Evolutionary conservation across 2,113 vertebrate genomes (phyloP), one percentile per base, ranked within the genome.

Genomic region (Pollachius pollachius): DNA sequence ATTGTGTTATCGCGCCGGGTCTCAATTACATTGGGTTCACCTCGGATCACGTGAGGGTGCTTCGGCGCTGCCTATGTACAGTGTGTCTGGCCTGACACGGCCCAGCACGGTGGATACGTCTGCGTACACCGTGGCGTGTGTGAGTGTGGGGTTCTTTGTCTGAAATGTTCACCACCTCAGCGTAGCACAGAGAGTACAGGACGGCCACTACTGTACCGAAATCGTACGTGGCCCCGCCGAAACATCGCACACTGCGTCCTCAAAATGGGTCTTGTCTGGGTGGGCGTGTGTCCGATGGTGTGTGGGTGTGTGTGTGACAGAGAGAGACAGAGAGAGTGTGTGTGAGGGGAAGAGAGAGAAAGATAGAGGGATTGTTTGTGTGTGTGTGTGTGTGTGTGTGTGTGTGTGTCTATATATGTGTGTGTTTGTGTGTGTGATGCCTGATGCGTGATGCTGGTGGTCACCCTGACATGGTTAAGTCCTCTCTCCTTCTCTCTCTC

Each of bases 381-480:
- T 67, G 18, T 41, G 21, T 48, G 7, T 67, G 16, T 52, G 34
- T 7, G 30, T 5, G 30, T 34, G 30, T 34, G 30, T 34, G 16
- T 57, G 34, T 62, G 16, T 15, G 25, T 72, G 59, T 68, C 1
- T 64, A 30, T 18, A 23, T 66, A 16, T 65, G 8, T 34, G 15
- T 64, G 17, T 75, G 30, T 3, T 5, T 11, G 62, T 18, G 62
- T 18, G 15, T 18, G 30, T 62, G 41, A 15, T 62, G 21, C 18
- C 23, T 62, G 54, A n/a, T 57, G 54, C 54, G 7, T 16, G 16
- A 13, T 54, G 52, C 54, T 21, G 30, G 61, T 77, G 18, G 70
- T 30, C 68, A 48, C 62, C 34, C 15, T 34, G 25, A 62, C 56
- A 17, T 60, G 67, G 80, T 83, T 71, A 69, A 72, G 71, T 81